Base-by-base conservation (phyloP, 2,888 invertebrate genomes). In the Lydus trimaculatus region DNA sequence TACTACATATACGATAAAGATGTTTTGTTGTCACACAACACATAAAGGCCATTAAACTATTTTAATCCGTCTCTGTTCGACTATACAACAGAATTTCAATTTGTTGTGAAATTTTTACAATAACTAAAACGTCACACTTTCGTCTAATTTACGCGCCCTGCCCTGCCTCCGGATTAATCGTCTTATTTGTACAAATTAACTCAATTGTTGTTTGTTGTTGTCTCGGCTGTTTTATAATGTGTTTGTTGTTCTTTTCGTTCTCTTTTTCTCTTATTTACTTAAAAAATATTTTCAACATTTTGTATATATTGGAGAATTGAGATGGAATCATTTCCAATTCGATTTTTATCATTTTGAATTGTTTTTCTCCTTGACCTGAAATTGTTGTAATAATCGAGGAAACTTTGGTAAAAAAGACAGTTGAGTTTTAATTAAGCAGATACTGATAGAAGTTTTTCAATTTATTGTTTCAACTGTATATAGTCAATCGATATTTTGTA, bases 381-480 rank as follows among this genome's bases (percentile, higher is more conserved):
- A 8, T n/a, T 43, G 20, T 9, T 48, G 20, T 48, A 48, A 48
- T 48, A 48, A 48, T 48, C 20, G 48, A 11, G 48, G 15, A 60
- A 33, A 60, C 15, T 33, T 60, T 31, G n/a, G 9, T 31, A n/a
- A 31, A 60, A 33, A 36, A 17, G 48, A 48, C 20, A 60, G 60
- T 60, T 60, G 31, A 36, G 33, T 60, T 60, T 36, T 60, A 60
- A 60, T 60, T 60, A 60, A 36, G 33, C 33, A 7, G 31, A 33
- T 15, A 60, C n/a, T 60, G 20, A n/a, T 7, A 23, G 15, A 60
- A 60, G 60, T 60, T 60, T 60, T 60, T 60, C 60, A 60, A 60
- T 60, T 60, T 59, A 59, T 59, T 60, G 60, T 60, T 60, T 60
- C 60, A 36, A 60, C n/a, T 36, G 59, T 31, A 31, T 15, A n/a